phyloP scores from a whole-genome alignment of 2,113 vertebrate species.

The Aphelocoma coerulescens region DNA sequence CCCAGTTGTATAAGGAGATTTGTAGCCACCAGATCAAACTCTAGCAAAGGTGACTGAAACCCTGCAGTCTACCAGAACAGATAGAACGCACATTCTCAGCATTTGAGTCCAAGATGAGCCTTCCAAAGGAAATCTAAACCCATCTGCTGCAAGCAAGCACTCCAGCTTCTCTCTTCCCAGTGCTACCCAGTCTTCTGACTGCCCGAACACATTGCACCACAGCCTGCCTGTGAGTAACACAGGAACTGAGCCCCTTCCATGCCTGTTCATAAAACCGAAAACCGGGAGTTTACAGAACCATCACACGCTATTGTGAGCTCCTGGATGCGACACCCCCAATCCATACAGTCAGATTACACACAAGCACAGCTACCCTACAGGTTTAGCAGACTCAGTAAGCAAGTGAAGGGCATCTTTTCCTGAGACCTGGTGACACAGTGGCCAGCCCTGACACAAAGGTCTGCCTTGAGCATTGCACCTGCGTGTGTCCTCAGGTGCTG shows the following conservation, averaged over 20 bases:
- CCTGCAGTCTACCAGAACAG: neutral
- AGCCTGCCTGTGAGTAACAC: neutral
- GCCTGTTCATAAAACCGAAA: neutral
- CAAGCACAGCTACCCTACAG: neutral
- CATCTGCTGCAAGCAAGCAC: accelerated
- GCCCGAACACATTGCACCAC: neutral
- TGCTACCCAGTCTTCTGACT: neutral
- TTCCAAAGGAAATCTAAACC: neutral
- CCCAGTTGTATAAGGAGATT: neutral
- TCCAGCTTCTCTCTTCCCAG: neutral
- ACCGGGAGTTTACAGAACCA: neutral
- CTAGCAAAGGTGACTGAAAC: neutral
- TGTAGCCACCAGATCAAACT: neutral
- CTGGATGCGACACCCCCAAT: neutral
- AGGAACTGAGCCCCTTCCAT: neutral
- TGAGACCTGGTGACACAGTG: neutral
- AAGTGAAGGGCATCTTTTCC: neutral
- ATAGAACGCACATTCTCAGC: neutral
- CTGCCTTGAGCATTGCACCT: accelerated
- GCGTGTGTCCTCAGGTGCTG: accelerated
- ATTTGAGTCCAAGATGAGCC: neutral
- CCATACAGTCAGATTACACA: neutral
- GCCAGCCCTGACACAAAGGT: neutral
- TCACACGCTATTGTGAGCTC: neutral
- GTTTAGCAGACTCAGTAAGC: neutral